A percentile compares a stretch with the other conserved stretches of the same genome.
Evolutionary conservation across 2,888 invertebrate species (phyloP).

Genomic region (Xylophagus ater): DNA sequence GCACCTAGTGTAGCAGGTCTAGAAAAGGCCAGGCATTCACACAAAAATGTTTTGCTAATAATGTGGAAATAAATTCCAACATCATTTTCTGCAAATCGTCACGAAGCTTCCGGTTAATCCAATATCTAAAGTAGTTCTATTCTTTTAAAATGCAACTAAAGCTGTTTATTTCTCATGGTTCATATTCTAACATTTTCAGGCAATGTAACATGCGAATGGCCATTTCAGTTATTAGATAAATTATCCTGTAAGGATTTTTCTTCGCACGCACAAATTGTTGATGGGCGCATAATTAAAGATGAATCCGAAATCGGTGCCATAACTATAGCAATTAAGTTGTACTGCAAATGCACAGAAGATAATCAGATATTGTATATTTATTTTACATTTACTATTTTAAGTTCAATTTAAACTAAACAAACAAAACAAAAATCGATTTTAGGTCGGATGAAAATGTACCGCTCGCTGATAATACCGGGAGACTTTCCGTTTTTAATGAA

Average conservation of each 20-base stretch:
- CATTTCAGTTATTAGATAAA: conserved; percentile 2
- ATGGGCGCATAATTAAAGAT: conserved; percentile 4
- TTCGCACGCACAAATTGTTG: conserved; percentile 7
- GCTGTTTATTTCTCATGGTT: neutral
- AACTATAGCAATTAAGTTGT: conserved; percentile 7
- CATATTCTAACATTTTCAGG: conserved; percentile 3
- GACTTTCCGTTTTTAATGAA: conserved; percentile 2
- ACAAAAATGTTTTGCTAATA: no score
- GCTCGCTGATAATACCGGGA: neutral
- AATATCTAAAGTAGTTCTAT: no score
- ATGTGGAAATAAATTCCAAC: no score
- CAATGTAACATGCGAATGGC: conserved; percentile 9
- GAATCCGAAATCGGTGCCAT: conserved; percentile 3
- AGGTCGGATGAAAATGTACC: neutral
- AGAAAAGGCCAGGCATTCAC: no score
- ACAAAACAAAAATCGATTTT: neutral
- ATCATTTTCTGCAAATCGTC: no score
- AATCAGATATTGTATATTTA: neutral
- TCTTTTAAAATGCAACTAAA: neutral
- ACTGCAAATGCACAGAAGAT: conserved; percentile 4
- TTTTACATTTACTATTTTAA: neutral
- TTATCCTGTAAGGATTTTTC: conserved; percentile 6
- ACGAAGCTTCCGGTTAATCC: no score
- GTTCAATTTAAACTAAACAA: neutral
- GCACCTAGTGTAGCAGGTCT: no score